Conservation (phyloP, 2,113 vertebrate species). For the Heterotilapia buettikoferi region DNA sequence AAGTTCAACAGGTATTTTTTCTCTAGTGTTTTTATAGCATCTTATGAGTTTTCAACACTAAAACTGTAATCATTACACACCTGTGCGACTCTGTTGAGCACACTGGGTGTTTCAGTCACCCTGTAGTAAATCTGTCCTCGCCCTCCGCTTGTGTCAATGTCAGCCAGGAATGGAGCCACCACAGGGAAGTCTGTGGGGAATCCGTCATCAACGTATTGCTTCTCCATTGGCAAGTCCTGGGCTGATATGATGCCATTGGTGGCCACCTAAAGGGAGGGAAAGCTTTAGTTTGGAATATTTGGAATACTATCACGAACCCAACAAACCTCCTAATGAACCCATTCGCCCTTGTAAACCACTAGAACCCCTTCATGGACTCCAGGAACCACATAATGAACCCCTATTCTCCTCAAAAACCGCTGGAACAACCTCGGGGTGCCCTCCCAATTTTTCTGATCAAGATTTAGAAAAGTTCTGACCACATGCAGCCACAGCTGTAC, state of each 20-base stretch:
- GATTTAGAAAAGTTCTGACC: background rate
- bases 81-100: constrained; percentile 71
- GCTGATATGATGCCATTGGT: constrained; percentile 96
- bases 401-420: background rate
- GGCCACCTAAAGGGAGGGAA: constrained; percentile 78
- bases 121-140: constrained; percentile 85
- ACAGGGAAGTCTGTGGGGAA: constrained; percentile 94
- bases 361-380: background rate
- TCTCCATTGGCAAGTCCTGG: constrained; percentile 92
- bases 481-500: background rate
- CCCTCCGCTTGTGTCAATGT: constrained; percentile 86
- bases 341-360: background rate
- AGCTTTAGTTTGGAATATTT: background rate
- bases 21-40: background rate
- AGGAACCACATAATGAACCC: constrained; percentile 25
- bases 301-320: background rate
- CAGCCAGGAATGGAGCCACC: constrained; percentile 89
- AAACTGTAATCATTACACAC: background rate
- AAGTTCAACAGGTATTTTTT: background rate
- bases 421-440: background rate
- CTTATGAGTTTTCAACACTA: background rate
- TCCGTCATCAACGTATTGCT: constrained; percentile 94
- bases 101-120: constrained; percentile 72
- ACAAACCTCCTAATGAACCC: constrained; percentile 2
- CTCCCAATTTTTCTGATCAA: background rate